Conservation (phyloP, 2,888 invertebrate species). For the Omphaloscelis lunosa region DNA sequence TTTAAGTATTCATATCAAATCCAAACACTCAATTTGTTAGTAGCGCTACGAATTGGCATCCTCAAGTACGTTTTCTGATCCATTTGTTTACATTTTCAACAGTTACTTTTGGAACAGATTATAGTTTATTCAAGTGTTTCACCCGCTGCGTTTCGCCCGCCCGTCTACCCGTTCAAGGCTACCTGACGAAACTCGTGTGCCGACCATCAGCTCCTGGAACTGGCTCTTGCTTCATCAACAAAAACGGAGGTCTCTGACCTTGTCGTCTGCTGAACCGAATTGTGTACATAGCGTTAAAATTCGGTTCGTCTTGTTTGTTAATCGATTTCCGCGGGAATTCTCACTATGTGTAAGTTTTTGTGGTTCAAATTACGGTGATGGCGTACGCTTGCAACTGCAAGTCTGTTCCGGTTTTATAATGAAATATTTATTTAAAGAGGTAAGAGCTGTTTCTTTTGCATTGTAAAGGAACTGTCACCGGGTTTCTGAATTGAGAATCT, state of each 20-base stretch:
- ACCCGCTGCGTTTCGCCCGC: conserved; percentile 56
- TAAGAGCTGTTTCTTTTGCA: neutral
- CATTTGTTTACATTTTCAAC: neutral
- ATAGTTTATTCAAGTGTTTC: conserved; percentile 5
- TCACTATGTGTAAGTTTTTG: conserved; percentile 38
- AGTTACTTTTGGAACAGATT: no score
- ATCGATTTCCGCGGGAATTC: conserved; percentile 36
- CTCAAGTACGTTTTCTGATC: neutral
- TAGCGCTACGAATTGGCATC: neutral
- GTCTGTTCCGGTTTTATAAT: neutral
- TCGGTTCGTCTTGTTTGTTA: conserved; percentile 26
- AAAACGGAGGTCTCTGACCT: conserved; percentile 67
- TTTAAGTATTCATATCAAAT: neutral
- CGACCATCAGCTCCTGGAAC: conserved; percentile 60
- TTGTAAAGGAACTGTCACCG: neutral
- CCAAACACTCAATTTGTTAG: neutral
- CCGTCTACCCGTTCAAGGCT: conserved; percentile 72
- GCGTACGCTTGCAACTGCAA: neutral
- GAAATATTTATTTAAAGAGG: neutral
- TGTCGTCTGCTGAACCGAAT: conserved; percentile 59
- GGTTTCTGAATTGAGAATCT: neutral
- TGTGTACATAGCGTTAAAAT: conserved; percentile 50
- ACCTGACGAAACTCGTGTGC: conserved; percentile 73
- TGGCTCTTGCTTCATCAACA: conserved; percentile 54
- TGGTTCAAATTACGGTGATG: conserved; percentile 12